phyloP scores from a whole-genome alignment of 2,888 invertebrate genomes.

The Cephonodes hylas region DNA sequence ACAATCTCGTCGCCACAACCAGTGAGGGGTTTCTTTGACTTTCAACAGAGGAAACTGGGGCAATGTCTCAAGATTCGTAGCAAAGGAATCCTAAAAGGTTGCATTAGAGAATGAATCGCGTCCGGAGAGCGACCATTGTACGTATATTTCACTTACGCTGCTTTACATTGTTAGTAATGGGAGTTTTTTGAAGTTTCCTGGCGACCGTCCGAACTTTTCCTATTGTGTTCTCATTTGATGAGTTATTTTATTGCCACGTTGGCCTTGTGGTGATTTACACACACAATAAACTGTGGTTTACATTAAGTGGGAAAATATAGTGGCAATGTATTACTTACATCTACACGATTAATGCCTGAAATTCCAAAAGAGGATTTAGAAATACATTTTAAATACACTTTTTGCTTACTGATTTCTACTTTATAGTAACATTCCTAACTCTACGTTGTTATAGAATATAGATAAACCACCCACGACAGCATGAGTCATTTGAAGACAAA shows the following conservation, averaged over 20 bases:
- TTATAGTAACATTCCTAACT: too few species aligned
- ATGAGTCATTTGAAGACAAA: too few species aligned
- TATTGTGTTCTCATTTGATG: not conserved
- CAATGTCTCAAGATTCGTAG: not conserved
- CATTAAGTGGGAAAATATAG: too few species aligned
- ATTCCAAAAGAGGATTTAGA: too few species aligned
- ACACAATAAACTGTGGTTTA: too few species aligned
- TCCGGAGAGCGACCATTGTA: not conserved
- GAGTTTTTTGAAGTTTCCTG: not conserved
- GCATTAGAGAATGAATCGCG: not conserved
- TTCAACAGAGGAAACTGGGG: not conserved
- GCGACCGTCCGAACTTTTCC: not conserved
- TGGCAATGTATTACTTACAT: too few species aligned
- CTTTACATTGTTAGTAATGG: conserved; percentile 1
- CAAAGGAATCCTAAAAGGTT: not conserved
- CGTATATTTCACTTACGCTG: not conserved
- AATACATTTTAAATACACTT: too few species aligned
- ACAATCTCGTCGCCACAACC: not conserved
- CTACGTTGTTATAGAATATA: too few species aligned
- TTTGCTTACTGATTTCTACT: too few species aligned
- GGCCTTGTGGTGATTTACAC: not conserved
- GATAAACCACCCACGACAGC: too few species aligned
- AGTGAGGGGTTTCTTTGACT: not conserved
- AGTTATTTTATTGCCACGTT: not conserved
- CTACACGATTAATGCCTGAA: too few species aligned